Evolutionary conservation across 2,113 vertebrate genomes (phyloP), one percentile per base, ranked within the genome.

Genomic region (Astatoreochromis straeleni): DNA sequence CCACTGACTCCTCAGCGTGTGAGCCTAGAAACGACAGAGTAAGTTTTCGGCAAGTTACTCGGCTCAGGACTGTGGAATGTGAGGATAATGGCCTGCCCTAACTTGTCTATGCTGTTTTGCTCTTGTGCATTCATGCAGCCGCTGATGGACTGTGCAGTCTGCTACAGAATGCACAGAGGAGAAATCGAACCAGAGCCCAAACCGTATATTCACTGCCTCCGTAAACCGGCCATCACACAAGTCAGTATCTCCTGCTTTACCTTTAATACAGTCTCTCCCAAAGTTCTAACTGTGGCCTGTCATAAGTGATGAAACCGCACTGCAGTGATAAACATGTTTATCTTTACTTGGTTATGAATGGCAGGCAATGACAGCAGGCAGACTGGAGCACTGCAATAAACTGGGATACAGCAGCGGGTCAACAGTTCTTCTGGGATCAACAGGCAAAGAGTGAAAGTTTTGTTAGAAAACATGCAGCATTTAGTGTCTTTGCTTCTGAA

Each of bases 151-250:
- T 97, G 96, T 21, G 85, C 75, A 3, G 35, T 95, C 54, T 97
- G 96, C 75, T 97, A 96, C 89, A 97, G 95, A 89, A 94, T 88
- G 1, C 93, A 82, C 12, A 1, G 6, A 4, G 96, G 87, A 13
- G 65, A 82, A 7, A 95, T 97, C 6, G 96, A 96, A 58, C 16
- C 31, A 3, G 85, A 94, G 1, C 96, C 96, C 9, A 93, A 89
- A 80, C 95, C 96, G 0, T 97, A 96, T 7, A 26, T 96, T 3
- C 94, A 95, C 93, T 97, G 96, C n/a, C 26, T 95, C 24, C 95
- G 94, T 86, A 96, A 85, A 87, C 94, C 94, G 1, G 31, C 75
- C 9, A 88, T 96, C 1, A 97, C 96, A 1, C 55, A 95, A 94
- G 96, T 97, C 7, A 13, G 93, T 87, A 7, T 17, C 31, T 17